phyloP scores from a whole-genome alignment of 2,797 vertebrate genomes.

The Sciurus vulgaris region DNA sequence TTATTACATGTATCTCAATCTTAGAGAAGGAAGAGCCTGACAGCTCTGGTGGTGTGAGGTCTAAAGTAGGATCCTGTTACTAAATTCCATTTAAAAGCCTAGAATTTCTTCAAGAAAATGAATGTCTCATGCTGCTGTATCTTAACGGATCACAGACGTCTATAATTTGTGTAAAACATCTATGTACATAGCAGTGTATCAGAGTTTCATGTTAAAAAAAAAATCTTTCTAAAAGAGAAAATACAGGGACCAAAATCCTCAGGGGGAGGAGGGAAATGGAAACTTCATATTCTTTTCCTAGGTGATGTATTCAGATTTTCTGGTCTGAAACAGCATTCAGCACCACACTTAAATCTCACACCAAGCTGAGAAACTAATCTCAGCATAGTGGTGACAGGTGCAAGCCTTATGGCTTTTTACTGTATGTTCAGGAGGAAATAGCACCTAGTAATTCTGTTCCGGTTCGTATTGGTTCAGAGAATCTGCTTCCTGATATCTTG shows the following conservation, averaged over 20 bases:
- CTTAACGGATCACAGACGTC: slow-evolving; percentile 80
- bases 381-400: slow-evolving; percentile 82
- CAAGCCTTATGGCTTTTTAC: slow-evolving; percentile 80
- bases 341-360: slow-evolving; percentile 74
- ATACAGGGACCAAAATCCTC: slow-evolving; percentile 61
- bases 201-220: slow-evolving; percentile 64
- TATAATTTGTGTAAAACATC: slow-evolving; percentile 78
- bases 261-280: slow-evolving; percentile 58
- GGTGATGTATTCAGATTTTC: slow-evolving; percentile 64
- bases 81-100: slow-evolving; percentile 81
- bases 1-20: slow-evolving; percentile 75
- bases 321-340: slow-evolving; percentile 81
- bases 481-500: slow-evolving; percentile 61
- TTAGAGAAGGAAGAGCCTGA: slow-evolving; percentile 75
- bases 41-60: slow-evolving; percentile 72
- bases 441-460: not conserved
- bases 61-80: slow-evolving; percentile 83
- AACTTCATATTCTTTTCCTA: slow-evolving; percentile 80
- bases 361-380: slow-evolving; percentile 78
- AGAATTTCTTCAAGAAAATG: slow-evolving; percentile 84
- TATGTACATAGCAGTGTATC: slow-evolving; percentile 61
- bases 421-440: slow-evolving; percentile 64
- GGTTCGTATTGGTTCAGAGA: not conserved
- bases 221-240: slow-evolving; percentile 51
- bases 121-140: slow-evolving; percentile 68